These are phyloP conservation scores for Nannoperca obscura DNA, from an alignment of 2,797 vertebrate species.

Conservation along the genomic window DNA sequence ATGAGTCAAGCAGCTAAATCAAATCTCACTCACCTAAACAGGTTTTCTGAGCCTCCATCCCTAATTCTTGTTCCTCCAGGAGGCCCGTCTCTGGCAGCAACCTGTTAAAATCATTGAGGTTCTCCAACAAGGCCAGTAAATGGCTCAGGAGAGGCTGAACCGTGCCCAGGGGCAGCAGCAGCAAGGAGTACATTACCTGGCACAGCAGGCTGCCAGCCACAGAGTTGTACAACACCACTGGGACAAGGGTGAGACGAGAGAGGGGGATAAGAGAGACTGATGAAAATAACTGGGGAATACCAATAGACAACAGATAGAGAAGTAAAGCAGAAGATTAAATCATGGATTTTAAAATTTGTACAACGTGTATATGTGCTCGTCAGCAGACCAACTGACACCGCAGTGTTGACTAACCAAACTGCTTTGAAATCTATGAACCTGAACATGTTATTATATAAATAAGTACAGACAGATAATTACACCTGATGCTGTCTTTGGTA, in stretches of 20 bases:
- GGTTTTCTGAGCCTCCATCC: conserved; percentile 68
- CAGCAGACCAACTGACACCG: neutral
- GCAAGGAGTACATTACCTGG: conserved; percentile 87
- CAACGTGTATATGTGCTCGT: neutral
- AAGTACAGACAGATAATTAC: neutral
- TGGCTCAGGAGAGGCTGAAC: conserved; percentile 85
- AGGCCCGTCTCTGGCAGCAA: conserved; percentile 82
- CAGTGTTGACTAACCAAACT: neutral
- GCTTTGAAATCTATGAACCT: neutral
- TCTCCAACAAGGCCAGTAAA: conserved; percentile 84
- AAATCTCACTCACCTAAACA: conserved; percentile 65
- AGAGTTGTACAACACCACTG: conserved; percentile 87
- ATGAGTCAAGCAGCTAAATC: neutral
- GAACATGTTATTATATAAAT: neutral
- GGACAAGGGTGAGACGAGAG: conserved; percentile 23
- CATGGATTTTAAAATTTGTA: neutral
- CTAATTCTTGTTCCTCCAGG: conserved; percentile 84
- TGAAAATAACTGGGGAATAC: conserved; percentile 20
- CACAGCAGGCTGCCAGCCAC: conserved; percentile 87
- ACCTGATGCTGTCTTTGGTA: neutral
- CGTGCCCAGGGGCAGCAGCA: conserved; percentile 84
- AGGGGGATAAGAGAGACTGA: conserved; percentile 24
- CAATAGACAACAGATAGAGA: neutral
- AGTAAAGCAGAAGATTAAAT: conserved; percentile 11
- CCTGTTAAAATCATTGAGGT: conserved; percentile 85